Base-by-base conservation (phyloP, 2,888 invertebrate genomes). In the Ecliptopera silaceata region DNA sequence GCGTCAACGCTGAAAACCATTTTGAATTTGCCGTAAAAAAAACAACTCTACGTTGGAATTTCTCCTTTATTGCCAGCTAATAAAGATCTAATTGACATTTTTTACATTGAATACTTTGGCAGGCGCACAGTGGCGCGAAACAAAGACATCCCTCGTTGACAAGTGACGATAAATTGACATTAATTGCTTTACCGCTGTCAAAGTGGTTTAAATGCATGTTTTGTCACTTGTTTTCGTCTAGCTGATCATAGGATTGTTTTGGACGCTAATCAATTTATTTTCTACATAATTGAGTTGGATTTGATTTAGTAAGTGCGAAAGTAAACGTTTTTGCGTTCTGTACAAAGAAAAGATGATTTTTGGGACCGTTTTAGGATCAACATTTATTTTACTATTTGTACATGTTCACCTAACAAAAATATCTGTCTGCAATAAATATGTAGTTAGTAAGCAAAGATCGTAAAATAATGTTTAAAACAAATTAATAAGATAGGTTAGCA, bases 141-240 rank as follows among this genome's bases (percentile, higher is more conserved):
- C 79, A 80, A 80, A 79, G 79, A 77, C 76, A 71, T 74, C 65
- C 63, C 60, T 65, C 71, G 86, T 79, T 84, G 88, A 87, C 86
- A 84, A 74, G 77, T 80, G 84, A 80, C 80, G 85, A 88, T 87
- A 82, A 82, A 87, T 86, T 86, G 86, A 86, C 85, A 83, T 85
- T 88, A 88, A 89, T 88, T 86, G 86, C 81, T 77, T 76, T 80
- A 78, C 77, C 64, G 66, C 68, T 80, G 80, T 78, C 72, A 71
- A 65, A 67, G 71, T 68, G 74, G 74, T 77, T 76, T 72, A 76
- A 70, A 70, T 66, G 65, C 68, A 60, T 74, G 78, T 77, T 71
- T 71, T 61, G 64, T 70, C 58, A 53, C 55, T 72, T 63, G 71
- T 76, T 76, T 75, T 74, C 61, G 64, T 68, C 63, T 63, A 61